phyloP scores from a whole-genome alignment of 2,113 vertebrate species.

The Pyrgilauda ruficollis region DNA sequence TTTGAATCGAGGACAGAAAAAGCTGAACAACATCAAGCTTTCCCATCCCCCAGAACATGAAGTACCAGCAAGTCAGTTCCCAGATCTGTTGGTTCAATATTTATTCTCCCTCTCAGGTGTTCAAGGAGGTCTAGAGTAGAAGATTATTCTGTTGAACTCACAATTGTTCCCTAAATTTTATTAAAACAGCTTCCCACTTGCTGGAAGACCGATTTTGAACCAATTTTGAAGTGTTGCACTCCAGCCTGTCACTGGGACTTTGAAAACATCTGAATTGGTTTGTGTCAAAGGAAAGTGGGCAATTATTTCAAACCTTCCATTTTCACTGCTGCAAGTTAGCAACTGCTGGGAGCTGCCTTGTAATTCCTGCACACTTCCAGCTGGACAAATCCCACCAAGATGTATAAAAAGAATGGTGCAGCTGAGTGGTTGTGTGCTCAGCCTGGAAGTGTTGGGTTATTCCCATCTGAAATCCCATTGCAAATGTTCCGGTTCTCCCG shows the following conservation, averaged over 20 bases:
- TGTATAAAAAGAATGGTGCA: neutral
- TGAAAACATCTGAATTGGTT: slow-evolving; percentile 44
- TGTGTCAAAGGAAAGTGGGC: slow-evolving; percentile 36
- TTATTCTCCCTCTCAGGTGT: neutral
- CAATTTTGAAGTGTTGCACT: slow-evolving; percentile 14
- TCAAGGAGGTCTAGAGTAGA: neutral
- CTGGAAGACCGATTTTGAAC: slow-evolving; percentile 13
- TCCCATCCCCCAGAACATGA: neutral
- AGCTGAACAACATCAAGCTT: neutral
- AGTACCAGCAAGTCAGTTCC: neutral
- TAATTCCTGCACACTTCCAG: slow-evolving; percentile 32
- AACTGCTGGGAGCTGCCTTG: slow-evolving; percentile 23
- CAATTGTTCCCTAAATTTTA: neutral
- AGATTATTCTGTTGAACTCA: neutral
- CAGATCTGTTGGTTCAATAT: neutral
- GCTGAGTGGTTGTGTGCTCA: neutral
- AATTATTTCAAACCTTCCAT: slow-evolving; percentile 54
- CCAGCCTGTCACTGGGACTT: neutral
- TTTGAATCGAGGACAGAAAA: neutral
- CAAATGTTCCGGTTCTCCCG: neutral
- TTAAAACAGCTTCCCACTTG: slow-evolving; percentile 27
- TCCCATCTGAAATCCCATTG: neutral
- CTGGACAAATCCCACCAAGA: neutral
- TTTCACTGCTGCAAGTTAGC: slow-evolving; percentile 46
- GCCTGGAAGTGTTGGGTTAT: neutral